Base-by-base conservation (phyloP, 2,113 vertebrate species). In the Menura novaehollandiae region DNA sequence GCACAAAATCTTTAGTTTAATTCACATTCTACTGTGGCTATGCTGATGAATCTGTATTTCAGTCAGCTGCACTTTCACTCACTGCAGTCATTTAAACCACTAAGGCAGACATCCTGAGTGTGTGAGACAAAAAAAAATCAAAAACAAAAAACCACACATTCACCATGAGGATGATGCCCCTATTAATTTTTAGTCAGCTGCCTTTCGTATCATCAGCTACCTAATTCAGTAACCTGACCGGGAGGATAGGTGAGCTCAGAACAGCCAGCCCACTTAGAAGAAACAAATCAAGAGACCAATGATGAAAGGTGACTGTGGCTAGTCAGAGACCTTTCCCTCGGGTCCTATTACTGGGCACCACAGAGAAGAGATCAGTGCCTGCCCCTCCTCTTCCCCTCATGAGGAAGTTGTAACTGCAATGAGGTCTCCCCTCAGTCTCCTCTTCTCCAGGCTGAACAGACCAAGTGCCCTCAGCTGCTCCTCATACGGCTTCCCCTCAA, bases 401-500 rank as follows among this genome's bases (percentile, higher is more conserved):
- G 2, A 39, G 27, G 28, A 33, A 46, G 15, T 0, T 87, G 15
- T 4, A 37, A 33, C 22, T 39, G 10, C 19, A 18, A 0, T n/a
- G 64, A 62, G 22, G 7, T 19, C 2, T 28, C 12, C 6, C 33
- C 46, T 60, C 55, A 20, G 55, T 19, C 10, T 33, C 15, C 33
- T 46, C 18, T 46, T 46, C 44, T 37, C 55, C 46, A 53, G 46
- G 23, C 10, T 62, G 39, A 23, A 28, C 23, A 78, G 27, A 62
- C 12, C 39, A 28, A 20, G 46, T 28, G 55, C 3, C 55, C 55
- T 78, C 64, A 46, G 23, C 17, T 26, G 13, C 9, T 76, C 26
- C 26, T 51, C 44, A 15, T 5, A 32, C 0, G 0, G 2, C n/a
- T 53, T 46, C 12, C 3, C 23, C 47, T 53, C 22, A 69, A 53